Percentiles rank a stretch among this genome's conserved stretches.
Evolutionary conservation across 2,113 vertebrate species (phyloP).

Genomic region (Carollia perspicillata): DNA sequence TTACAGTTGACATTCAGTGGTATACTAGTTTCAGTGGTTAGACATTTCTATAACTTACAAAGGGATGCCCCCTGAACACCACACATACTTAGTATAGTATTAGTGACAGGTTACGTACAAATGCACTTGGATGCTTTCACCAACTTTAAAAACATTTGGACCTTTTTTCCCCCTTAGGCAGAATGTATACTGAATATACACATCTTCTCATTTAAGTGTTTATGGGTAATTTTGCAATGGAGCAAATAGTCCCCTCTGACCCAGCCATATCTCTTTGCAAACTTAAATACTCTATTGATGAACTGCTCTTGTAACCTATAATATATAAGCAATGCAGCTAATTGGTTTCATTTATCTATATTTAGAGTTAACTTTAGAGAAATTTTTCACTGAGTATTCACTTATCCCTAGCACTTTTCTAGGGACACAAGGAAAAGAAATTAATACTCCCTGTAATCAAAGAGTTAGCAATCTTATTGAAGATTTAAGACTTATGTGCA

Average conservation of each 20-base stretch:
- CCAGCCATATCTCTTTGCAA: background rate
- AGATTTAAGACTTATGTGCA: background rate
- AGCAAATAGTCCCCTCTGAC: background rate
- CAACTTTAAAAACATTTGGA: background rate
- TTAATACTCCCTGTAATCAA: background rate
- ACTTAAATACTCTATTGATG: background rate
- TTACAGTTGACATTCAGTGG: background rate
- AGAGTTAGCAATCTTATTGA: constrained; percentile 15
- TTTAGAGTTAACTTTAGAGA: background rate
- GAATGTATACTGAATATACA: background rate
- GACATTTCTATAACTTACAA: background rate
- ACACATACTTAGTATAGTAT: background rate
- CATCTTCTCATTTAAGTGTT: background rate
- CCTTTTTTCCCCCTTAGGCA: background rate
- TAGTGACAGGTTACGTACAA: background rate
- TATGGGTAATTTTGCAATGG: background rate
- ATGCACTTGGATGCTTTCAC: background rate
- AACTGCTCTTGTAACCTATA: background rate
- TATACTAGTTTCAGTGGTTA: background rate
- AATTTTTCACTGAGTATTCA: background rate
- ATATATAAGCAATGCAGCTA: background rate
- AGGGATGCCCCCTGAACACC: background rate
- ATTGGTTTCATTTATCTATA: background rate
- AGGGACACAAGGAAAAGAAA: background rate
- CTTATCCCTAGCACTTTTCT: background rate